phyloP scores from a whole-genome alignment of 2,113 vertebrate genomes.

The Nipponia nippon region DNA sequence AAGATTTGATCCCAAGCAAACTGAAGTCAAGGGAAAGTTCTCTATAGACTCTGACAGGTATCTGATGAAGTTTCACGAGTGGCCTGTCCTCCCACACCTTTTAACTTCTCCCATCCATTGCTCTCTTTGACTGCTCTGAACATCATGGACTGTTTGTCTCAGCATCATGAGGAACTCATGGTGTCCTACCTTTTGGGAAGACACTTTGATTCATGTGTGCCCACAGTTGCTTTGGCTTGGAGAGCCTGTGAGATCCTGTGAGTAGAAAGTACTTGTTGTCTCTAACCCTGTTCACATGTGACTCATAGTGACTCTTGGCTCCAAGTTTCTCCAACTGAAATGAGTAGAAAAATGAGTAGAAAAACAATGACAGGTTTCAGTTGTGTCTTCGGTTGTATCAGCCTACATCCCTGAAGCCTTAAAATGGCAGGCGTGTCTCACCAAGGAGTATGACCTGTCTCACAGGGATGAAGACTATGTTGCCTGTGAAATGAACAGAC shows the following conservation, averaged over 20 bases:
- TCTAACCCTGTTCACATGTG: neutral
- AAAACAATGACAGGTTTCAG: neutral
- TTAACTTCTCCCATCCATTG: neutral
- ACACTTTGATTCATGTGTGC: neutral
- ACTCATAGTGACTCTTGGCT: neutral
- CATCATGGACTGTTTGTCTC: neutral
- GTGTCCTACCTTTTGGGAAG: neutral
- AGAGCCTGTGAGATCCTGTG: neutral
- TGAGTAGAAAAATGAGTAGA: neutral
- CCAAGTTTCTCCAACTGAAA: neutral
- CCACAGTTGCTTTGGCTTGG: neutral
- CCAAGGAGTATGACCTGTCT: neutral
- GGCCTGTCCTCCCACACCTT: neutral
- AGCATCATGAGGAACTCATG: neutral
- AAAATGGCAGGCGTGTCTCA: neutral
- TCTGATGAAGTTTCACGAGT: neutral
- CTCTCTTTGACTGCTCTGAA: neutral
- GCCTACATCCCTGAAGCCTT: neutral
- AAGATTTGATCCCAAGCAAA: neutral
- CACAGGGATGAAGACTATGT: neutral
- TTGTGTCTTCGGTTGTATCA: neutral
- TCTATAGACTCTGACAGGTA: neutral
- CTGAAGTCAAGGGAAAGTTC: neutral
- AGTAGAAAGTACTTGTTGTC: neutral
- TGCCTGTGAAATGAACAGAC: neutral